phyloP scores from a whole-genome alignment of 1,140 invertebrate genomes.

The Homarus americanus region DNA sequence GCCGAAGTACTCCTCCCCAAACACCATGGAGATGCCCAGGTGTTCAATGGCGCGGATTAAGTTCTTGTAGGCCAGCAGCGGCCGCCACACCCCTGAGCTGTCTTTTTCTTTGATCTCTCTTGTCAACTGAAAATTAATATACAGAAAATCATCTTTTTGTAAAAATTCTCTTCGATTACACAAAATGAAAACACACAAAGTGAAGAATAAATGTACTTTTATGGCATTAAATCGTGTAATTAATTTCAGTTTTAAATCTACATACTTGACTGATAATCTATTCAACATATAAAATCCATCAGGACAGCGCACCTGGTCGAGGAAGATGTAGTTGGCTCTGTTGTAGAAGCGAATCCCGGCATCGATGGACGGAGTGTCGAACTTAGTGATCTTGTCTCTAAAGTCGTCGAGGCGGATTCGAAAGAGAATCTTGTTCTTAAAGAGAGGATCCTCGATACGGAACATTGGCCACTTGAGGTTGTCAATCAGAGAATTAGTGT shows the following conservation, averaged over 20 bases:
- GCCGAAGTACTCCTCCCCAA: conserved; percentile 86
- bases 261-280: too few species aligned
- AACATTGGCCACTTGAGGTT: conserved; percentile 70
- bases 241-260: too few species aligned
- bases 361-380: conserved; percentile 69
- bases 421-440: conserved; percentile 74
- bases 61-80: conserved; percentile 88
- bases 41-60: conserved; percentile 89
- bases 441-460: conserved; percentile 60
- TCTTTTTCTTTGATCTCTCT: conserved; percentile 71
- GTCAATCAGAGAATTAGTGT: conserved; percentile 69
- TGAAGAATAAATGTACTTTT: too few species aligned
- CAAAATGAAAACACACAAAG: too few species aligned
- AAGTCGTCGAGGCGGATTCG: conserved; percentile 75
- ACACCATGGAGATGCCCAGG: conserved; percentile 84
- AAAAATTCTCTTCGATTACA: too few species aligned
- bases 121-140: conserved; percentile 34
- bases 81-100: conserved; percentile 72
- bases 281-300: too few species aligned
- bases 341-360: conserved; percentile 74
- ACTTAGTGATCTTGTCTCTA: conserved; percentile 68
- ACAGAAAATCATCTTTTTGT: neutral
- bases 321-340: conserved; percentile 69
- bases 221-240: too few species aligned
- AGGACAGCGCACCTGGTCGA: conserved; percentile 71